Base-by-base conservation (phyloP, 2,888 invertebrate genomes). In the Poecilobothrus nobilitatus region DNA sequence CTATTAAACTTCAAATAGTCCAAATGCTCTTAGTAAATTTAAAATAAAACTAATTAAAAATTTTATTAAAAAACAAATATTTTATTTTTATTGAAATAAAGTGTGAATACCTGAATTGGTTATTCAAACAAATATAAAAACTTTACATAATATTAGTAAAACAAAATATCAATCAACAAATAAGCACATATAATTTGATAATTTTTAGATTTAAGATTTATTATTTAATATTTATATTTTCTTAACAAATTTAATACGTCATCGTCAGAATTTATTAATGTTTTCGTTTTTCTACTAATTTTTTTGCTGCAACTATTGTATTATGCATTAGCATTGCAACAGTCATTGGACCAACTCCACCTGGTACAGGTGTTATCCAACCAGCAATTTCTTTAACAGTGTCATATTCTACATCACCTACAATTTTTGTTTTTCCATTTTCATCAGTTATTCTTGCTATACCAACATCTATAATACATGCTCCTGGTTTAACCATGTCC, bases 341-440 rank as follows among this genome's bases (percentile, higher is more conserved):
- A 0, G 96, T 96, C 91, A 95, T 92, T 0, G 95, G 95, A 0
- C 95, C 95, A 6, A 94, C 95, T 2, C 96, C 96, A 2, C 95
- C 87, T 1, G 95, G 95, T 0, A 95, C 96, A 1, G 95, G 95
- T 0, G 95, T 94, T 66, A 96, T 89, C 68, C 89, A 85, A 12
- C 92, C 91, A 10, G 95, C 95, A 33, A 93, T 85, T 81, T 92
- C 85, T 70, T 86, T 86, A 0, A 94, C 94, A 80, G 85, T 89
- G 73, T 93, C 90, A 83, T 89, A 95, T 79, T 95, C 92, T 4
- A 94, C 94, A 82, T 96, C 95, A 2, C 95, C 95, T 8, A 94
- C 91, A 9, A 95, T 82, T 79, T 86, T 89, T 0, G 85, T 84
- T 76, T 89, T 89, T 2, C 91, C 91, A 65, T 82, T 78, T 63